Evolutionary conservation across 1,140 invertebrate genomes (phyloP), one percentile per base, ranked within the genome.

Genomic region (Drosophila auraria): DNA sequence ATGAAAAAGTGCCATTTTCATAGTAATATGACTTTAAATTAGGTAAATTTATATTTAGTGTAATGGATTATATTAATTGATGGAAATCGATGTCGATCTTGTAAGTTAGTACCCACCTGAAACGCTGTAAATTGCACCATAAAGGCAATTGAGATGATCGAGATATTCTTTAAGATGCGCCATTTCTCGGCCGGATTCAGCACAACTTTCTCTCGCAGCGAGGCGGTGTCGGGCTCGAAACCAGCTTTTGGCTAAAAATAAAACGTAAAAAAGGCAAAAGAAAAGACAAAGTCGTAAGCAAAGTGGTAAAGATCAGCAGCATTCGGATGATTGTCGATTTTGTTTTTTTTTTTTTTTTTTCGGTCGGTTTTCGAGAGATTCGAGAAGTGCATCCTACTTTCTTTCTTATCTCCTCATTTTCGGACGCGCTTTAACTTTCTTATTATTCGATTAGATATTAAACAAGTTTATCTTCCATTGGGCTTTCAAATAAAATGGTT

Each of bases 71-170:
- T 14, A 36, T 30, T 23, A 15, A 42, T 17, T 30, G 14, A 36
- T 54, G 27, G 11, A 5, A 42, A 44, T 20, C 5, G 9, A 9
- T 59, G 20, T 23, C n/a, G 12, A 23, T 27, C 12, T 1, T 44
- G 23, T 23, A 8, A 17, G 27, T 44, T 3, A 23, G 61, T 33
- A 62, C 81, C 84, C 64, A 93, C 92, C 91, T 97, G 95, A 93
- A 98, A 99, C 38, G 98, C 97, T 17, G 97, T 98, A 93, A 99
- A 98, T 83, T 98, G 97, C 62, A 98, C 96, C 95, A 98, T 97
- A 92, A 98, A 98, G 3, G 97, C 96, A 57, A 96, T 93, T 71
- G 97, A 98, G 7, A 98, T 96, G 47, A 97, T 95, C 27, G 96
- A 94, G 40, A 98, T 96, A 93, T 98, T 98, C 93, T 97, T 98